These are phyloP conservation scores for Crossocerus cetratus DNA, from an alignment of 2,888 invertebrate genomes.

Conservation along the genomic window DNA sequence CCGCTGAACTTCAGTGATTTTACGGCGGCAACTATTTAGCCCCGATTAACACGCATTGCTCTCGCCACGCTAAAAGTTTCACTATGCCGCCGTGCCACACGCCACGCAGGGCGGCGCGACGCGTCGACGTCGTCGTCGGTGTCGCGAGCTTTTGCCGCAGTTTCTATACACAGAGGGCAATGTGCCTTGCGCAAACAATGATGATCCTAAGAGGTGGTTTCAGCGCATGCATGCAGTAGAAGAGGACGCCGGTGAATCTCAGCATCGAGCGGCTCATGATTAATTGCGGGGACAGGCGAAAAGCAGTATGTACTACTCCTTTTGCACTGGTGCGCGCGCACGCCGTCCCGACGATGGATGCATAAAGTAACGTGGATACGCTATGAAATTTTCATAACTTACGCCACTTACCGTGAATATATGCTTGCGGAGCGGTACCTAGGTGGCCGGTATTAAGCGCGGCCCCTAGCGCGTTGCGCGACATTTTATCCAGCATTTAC, in stretches of 20 bases:
- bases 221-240: background rate
- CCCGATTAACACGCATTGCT: background rate
- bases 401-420: slow-evolving; percentile 58
- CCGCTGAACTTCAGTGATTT: background rate
- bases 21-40: slow-evolving; percentile 1
- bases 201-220: background rate
- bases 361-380: slow-evolving; percentile 49
- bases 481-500: slow-evolving; percentile 68
- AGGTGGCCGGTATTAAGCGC: slow-evolving; percentile 40
- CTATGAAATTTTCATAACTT: slow-evolving; percentile 64
- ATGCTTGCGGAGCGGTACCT: slow-evolving; percentile 38
- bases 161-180: too few species aligned
- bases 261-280: background rate
- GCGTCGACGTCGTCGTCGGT: background rate
- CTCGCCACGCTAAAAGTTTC: background rate
- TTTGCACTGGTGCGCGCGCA: slow-evolving; percentile 29
- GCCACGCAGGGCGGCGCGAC: background rate
- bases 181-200: background rate
- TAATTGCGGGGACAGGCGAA: slow-evolving; percentile 21
- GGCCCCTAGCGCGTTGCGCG: slow-evolving; percentile 51
- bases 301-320: slow-evolving; percentile 8
- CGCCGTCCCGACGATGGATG: slow-evolving; percentile 36
- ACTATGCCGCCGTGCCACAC: background rate
- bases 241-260: background rate
- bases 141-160: too few species aligned